Evolutionary conservation across 2,797 vertebrate species (phyloP).

Genomic region (Numenius phaeopus): DNA sequence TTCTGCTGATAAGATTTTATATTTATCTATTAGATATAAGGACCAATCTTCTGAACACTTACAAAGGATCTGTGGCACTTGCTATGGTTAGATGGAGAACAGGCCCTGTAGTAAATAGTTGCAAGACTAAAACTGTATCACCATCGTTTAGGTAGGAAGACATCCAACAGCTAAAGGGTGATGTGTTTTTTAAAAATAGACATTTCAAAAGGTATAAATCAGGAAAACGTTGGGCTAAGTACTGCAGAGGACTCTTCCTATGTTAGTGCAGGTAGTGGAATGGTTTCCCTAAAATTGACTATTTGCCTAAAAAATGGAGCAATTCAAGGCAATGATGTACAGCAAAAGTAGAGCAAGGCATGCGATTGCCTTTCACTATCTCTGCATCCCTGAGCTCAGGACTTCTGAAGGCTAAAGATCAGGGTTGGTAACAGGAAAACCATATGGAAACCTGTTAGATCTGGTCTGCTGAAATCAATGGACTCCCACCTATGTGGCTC

Average conservation of each 20-base stretch:
- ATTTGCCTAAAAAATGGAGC: neutral
- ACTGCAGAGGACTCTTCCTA: neutral
- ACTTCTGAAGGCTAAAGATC: neutral
- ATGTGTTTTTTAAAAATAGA: neutral
- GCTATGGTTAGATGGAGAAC: neutral
- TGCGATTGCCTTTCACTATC: neutral
- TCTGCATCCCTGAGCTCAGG: neutral
- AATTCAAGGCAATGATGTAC: neutral
- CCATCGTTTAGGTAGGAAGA: neutral
- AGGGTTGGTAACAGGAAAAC: neutral
- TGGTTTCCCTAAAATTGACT: neutral
- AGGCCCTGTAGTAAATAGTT: neutral
- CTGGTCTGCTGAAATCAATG: neutral
- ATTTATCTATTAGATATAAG: neutral
- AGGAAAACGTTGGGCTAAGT: neutral
- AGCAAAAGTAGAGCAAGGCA: neutral
- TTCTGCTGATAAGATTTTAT: neutral
- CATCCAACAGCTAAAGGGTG: fast-evolving
- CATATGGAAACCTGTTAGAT: neutral
- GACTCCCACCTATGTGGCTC: neutral
- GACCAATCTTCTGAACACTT: neutral
- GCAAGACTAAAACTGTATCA: neutral
- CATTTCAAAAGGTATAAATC: neutral
- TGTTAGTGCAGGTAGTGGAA: neutral
- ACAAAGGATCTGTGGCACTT: neutral